Base-by-base conservation (phyloP, 2,797 vertebrate genomes). In the Myotis daubentonii region DNA sequence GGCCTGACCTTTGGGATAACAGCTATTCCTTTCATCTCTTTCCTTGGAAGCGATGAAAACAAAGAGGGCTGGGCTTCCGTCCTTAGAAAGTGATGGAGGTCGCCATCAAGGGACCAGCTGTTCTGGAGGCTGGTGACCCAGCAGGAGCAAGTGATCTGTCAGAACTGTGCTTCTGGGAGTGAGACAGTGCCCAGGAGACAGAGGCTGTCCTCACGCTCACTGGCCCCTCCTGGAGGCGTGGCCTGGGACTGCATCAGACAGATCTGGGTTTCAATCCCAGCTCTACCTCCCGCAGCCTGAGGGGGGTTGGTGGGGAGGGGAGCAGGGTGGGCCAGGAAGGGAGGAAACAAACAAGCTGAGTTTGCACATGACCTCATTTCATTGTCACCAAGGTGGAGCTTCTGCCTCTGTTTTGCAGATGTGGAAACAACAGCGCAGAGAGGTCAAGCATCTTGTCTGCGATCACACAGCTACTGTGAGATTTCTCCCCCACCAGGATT, bases 391-490 rank as follows among this genome's bases (percentile, higher is more conserved):
- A 17, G 51, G 89, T 30, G 23, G n/a, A 41, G 22, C 55, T 68
- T 76, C 88, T 92, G 90, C 60, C 41, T 72, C 38, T 7, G 0
- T 38, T 55, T 72, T 55, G 83, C 74, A 38, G 70, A 41, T 8
- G 15, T 68, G 70, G 85, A 85, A 92, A 93, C 55, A 86, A 33
- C 33, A 82, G 70, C 70, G 89, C 93, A 90, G 96, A 92, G 88
- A 93, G 22, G 23, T 49, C 51, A 49, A 72, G n/a, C 3, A 0
- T 53, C 30, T 53, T 47, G 51, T 55, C 51, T 81, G 85, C 91
- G 92, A 17, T 62, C 41, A 51, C 86, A 78, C 78, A 87, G 87
- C 74, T 4, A 0, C 80, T 47, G 11, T 1, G 41, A 78, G 87
- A 5, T 81, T 89, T 79, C 92, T 74, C 53, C 4, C 1, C 11